These are phyloP conservation scores for Salpingus planirostris DNA, from an alignment of 2,888 invertebrate species.

Conservation along the genomic window DNA sequence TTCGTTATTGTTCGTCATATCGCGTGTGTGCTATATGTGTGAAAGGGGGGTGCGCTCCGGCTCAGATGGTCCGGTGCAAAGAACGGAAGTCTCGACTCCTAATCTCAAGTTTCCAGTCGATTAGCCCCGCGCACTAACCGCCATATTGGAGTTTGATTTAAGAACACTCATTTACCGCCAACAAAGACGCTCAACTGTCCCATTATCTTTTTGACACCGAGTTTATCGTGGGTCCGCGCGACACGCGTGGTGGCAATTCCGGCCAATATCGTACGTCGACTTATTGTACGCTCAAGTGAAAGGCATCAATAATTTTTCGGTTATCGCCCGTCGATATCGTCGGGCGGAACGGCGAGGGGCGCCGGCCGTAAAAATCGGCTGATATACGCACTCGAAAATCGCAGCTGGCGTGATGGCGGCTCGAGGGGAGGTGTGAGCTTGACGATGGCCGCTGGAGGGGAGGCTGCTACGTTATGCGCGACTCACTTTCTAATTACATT, in stretches of 20 bases:
- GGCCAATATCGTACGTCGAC: constrained; percentile 33
- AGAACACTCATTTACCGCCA: constrained; percentile 42
- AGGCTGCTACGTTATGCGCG: too few species aligned
- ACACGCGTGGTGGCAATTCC: constrained; percentile 26
- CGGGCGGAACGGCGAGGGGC: too few species aligned
- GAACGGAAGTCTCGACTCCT: constrained; percentile 26
- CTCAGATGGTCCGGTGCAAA: not conserved
- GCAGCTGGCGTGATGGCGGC: too few species aligned
- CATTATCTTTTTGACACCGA: constrained; percentile 39
- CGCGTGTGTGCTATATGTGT: too few species aligned
- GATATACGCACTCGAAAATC: too few species aligned
- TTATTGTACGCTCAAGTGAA: constrained; percentile 27
- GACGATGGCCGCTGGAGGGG: too few species aligned
- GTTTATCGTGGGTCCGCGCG: constrained; percentile 32
- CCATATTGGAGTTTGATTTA: constrained; percentile 46
- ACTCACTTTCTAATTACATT: too few species aligned
- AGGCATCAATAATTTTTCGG: constrained; percentile 27
- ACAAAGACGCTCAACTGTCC: constrained; percentile 42
- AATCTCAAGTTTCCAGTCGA: constrained; percentile 44
- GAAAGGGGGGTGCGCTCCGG: too few species aligned
- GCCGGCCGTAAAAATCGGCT: constrained; percentile 11
- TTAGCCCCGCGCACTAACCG: constrained; percentile 41
- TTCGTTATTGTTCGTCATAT: too few species aligned
- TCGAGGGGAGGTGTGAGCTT: too few species aligned
- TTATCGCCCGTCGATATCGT: constrained; percentile 13